These are phyloP conservation scores for Troides helena DNA, from an alignment of 2,888 invertebrate genomes.

Conservation along the genomic window DNA sequence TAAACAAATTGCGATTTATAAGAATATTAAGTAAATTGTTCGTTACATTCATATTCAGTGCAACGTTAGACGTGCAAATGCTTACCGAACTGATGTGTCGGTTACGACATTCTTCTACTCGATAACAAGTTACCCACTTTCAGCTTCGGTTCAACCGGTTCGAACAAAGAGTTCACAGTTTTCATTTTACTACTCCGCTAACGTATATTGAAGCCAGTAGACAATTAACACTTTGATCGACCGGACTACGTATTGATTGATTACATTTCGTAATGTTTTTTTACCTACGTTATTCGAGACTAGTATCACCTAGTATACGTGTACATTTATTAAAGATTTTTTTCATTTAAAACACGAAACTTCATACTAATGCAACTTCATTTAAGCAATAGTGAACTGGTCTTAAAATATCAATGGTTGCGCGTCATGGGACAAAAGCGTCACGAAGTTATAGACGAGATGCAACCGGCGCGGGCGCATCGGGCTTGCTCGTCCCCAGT, in stretches of 20 bases:
- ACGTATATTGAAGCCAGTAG: conserved; percentile 26
- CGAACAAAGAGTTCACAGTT: conserved; percentile 59
- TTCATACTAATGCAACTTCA: background rate
- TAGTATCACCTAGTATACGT: background rate
- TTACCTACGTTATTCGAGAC: background rate
- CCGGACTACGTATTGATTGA: conserved; percentile 5
- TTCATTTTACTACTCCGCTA: conserved; percentile 37
- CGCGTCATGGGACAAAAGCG: conserved; percentile 60
- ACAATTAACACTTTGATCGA: conserved; percentile 34
- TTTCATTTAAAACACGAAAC: background rate
- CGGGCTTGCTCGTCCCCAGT: conserved; percentile 51
- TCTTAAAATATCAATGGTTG: conserved; percentile 64
- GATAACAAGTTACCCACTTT: conserved; percentile 69
- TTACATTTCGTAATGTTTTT: conserved; percentile 17
- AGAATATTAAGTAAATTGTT: conserved; percentile 61
- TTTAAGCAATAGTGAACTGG: conserved; percentile 37
- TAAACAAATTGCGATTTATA: conserved; percentile 40
- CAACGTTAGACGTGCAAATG: conserved; percentile 50
- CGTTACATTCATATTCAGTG: conserved; percentile 71
- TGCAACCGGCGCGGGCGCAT: conserved; percentile 58
- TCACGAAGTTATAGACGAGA: conserved; percentile 46
- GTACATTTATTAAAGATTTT: background rate
- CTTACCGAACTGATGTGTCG: conserved; percentile 55
- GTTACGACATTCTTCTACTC: conserved; percentile 49
- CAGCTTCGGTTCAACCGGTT: conserved; percentile 61